Evolutionary conservation across 2,113 vertebrate species (phyloP), one percentile per base, ranked within the genome.

Genomic region (Varanus salvator): DNA sequence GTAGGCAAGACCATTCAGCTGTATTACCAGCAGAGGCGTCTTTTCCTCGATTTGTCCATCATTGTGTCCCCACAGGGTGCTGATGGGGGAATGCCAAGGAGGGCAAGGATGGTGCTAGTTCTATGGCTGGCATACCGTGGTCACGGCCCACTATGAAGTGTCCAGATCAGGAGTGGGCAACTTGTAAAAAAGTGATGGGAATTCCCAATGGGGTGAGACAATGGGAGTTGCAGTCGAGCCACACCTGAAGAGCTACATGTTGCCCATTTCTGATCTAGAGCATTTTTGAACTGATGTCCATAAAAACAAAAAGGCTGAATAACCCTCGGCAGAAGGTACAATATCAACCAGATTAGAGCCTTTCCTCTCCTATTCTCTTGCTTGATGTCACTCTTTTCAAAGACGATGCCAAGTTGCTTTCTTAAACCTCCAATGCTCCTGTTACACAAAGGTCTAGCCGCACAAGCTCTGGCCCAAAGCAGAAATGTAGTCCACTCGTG

Each of bases 341-440:
- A 89, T 90, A 88, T 68, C 87, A 31, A n/a, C 64, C 19, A 69
- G 38, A 80, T 50, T 0, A 0, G 87, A 90, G 44, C 81, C 57
- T 54, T 48, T 34, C 29, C 38, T 71, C 44, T 80, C 34, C 31
- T 50, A n/a, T 89, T 38, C 84, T 90, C 72, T 88, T 7, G 19
- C 3, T 2, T 76, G 60, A 2, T 29, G 87, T 50, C 50, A 80
- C 78, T 90, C 31, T 8, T 87, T 19, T 86, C 52, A 92, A 9
- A 31, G 86, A 85, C 7, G 38, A 64, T 89, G 90, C 29, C 72
- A 77, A 93, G 17, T n/a, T 57, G 90, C 64, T 64, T 8, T 66
- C 64, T 84, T 80, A 86, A 90, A 91, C 91, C 72, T 92, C 88
- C 85, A 44, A 72, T 4, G 90, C 85, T 80, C 86, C 75, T 85